Evolutionary conservation across 2,888 invertebrate genomes (phyloP), one percentile per base, ranked within the genome.

Genomic region (Drosophila multiciliata): DNA sequence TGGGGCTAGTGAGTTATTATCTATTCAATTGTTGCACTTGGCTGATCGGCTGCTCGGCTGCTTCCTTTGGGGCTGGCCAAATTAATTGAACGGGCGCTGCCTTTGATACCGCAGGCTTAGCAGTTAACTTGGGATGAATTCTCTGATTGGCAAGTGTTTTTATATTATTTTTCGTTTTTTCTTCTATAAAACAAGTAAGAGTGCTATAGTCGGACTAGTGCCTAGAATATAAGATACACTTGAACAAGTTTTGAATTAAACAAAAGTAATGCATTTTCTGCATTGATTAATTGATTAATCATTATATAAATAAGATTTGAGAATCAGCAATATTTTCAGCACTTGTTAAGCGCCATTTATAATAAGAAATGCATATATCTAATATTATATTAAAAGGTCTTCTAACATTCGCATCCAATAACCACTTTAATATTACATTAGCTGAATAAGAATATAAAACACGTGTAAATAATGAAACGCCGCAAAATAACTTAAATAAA

Each of bases 1-100:
- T 90, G 92, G 91, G 90, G 91, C 91, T 40, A 35, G 90, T 91
- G 91, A 91, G 89, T 92, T 91, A 91, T 92, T 92, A 91, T 91
- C 91, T 91, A 91, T 92, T 91, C 91, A 90, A 91, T 92, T 91
- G 91, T 88, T 88, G 83, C 85, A 84, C 79, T 87, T 90, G 78
- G 74, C 78, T 79, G 71, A 71, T 79, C 83, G 76, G 77, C 78
- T 79, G 69, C 73, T 79, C 82, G 75, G 77, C 74, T 70, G 80
- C 61, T 60, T 68, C 73, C 68, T 70, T 71, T 73, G 66, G 73
- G 79, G 86, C 79, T 88, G 85, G 82, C 65, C 80, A 83, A 83
- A 87, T 86, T 89, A 89, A 91, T 91, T 85, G 87, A 86, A 80
- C 86, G 79, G 52, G 65, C 78, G 76, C 69, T 58, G 69, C 74